phyloP scores from a whole-genome alignment of 2,888 invertebrate genomes.

The Orthonychiurus folsomi region DNA sequence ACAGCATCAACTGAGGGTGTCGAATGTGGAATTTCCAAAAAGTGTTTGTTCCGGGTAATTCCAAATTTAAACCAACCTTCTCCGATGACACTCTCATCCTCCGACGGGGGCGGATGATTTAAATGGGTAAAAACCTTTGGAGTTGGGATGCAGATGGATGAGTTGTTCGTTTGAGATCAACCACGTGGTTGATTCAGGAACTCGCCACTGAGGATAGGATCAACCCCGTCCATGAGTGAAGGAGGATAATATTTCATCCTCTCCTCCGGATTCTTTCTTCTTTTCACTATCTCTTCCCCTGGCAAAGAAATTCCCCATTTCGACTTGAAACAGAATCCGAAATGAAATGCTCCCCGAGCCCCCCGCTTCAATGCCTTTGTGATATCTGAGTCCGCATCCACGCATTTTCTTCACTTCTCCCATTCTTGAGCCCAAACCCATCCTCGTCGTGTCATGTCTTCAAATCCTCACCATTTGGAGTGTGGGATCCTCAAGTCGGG shows the following conservation, averaged over 20 bases:
- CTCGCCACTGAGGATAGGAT: constrained; percentile 17
- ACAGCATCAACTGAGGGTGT: too few species aligned
- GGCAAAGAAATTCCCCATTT: constrained; percentile 1
- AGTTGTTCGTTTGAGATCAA: too few species aligned
- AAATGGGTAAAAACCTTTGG: not conserved
- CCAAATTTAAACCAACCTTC: too few species aligned
- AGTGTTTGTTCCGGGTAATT: too few species aligned
- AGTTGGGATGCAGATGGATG: not conserved
- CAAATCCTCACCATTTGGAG: too few species aligned
- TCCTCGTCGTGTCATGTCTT: too few species aligned
- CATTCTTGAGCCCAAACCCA: too few species aligned
- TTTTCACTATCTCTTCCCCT: constrained; percentile 5
- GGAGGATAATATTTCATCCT: constrained; percentile 17
- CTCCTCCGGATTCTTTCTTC: constrained; percentile 8
- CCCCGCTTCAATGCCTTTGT: not conserved
- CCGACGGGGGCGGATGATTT: not conserved
- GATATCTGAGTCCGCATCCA: not conserved
- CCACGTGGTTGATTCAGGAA: constrained; percentile 17
- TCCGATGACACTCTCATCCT: too few species aligned
- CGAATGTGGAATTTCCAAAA: too few species aligned
- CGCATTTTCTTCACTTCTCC: not conserved
- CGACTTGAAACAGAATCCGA: not conserved
- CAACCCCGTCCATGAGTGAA: constrained; percentile 12
- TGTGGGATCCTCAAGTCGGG: too few species aligned
- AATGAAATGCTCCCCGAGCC: not conserved